Conservation (phyloP, 2,113 vertebrate genomes). For the Quiscalus mexicanus region DNA sequence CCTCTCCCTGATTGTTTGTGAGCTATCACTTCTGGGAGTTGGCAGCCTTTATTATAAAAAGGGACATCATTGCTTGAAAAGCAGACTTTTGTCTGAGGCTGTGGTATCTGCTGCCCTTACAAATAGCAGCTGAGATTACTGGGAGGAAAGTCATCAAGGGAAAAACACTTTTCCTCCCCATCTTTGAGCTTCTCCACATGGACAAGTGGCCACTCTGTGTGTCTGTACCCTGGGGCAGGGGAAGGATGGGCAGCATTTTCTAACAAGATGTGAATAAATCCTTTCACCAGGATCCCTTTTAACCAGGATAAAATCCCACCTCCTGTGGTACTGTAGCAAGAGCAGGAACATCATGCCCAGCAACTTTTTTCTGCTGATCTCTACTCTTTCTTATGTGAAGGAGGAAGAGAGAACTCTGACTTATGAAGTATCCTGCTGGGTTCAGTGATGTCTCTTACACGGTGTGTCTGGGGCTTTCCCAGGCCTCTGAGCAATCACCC, state of each 20-base stretch:
- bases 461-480: not conserved
- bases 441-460: not conserved
- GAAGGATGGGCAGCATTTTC: not conserved
- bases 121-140: not conserved
- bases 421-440: not conserved
- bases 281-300: not conserved
- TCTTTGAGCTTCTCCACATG: not conserved
- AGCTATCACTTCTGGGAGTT: constrained; percentile 46
- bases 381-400: not conserved
- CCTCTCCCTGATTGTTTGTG: constrained; percentile 49
- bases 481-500: not conserved
- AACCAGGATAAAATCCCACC: not conserved
- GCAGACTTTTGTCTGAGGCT: constrained; percentile 36
- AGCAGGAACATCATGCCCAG: not conserved
- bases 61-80: constrained; percentile 18
- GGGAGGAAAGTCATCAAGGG: not conserved
- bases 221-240: not conserved
- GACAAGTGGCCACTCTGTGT: rapidly evolving
- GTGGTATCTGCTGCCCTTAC: not conserved
- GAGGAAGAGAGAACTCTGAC: not conserved
- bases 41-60: constrained; percentile 49
- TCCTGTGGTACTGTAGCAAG: not conserved
- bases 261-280: not conserved
- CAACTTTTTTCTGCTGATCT: not conserved
- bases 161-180: not conserved